Evolutionary conservation across 2,113 vertebrate species (phyloP), one percentile per base, ranked within the genome.

Genomic region (Phoenicopterus ruber): DNA sequence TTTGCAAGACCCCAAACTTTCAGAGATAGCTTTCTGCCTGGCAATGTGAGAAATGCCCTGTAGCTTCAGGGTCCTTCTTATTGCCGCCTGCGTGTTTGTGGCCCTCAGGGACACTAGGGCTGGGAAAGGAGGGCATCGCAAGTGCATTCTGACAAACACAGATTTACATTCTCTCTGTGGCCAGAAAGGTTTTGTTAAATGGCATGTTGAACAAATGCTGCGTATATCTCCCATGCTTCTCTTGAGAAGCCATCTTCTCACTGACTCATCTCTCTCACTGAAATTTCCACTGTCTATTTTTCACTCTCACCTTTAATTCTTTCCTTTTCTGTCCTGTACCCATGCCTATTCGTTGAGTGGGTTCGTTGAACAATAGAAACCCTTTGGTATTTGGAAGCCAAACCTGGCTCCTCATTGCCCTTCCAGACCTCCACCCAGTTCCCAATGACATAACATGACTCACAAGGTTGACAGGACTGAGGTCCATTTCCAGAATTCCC

Each of bases 171-270:
- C 4, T 1, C 14, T 59, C 44, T 63, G 31, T 52, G 84, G 13
- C 58, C 44, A 72, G 36, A 84, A 55, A 82, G 24, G 31, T 42
- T 72, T 87, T 67, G 47, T 71, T 44, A 89, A 93, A 85, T 26
- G 58, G 7, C 47, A 28, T 58, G 77, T 90, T 13, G 66, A 95
- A 70, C 9, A 46, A 82, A 58, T 2, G 13, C 13, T 57, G 14
- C 0, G 0, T 62, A 0, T 17, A 1, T 71, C 86, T 95, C 70
- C 74, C 52, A 76, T 1, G 0, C 34, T 61, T 73, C 54, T 77
- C 44, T 81, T 73, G 31, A 86, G 88, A 87, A 96, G 10, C 31
- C 54, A 66, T 80, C 66, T 70, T 69, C 71, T 82, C 62, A 36
- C 49, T 20, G 52, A 82, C 85, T 92, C 66, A 80, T 57, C 2